Conservation (phyloP, 2,888 invertebrate species). For the Coelinius sp. region DNA sequence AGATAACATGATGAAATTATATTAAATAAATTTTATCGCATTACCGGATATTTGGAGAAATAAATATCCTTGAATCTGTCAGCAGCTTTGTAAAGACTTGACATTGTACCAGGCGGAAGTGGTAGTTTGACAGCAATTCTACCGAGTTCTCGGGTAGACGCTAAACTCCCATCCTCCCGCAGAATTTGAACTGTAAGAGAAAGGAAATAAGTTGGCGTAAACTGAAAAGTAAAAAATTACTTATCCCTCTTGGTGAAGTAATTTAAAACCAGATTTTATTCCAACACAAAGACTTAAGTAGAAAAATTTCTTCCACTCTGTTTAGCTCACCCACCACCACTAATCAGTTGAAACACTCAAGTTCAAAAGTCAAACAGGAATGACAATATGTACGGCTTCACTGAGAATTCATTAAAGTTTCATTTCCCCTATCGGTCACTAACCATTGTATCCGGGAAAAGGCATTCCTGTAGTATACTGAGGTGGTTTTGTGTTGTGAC, state of each 20-base stretch:
- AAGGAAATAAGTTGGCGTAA: conserved; percentile 18
- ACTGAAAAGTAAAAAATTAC: neutral
- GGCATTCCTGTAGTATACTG: conserved; percentile 87
- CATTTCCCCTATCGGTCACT: conserved; percentile 57
- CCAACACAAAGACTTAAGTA: neutral
- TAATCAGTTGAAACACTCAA: neutral
- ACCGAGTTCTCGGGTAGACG: conserved; percentile 82
- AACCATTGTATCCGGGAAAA: conserved; percentile 90
- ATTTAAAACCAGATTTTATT: neutral
- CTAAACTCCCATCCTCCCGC: conserved; percentile 79
- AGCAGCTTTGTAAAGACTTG: conserved; percentile 86
- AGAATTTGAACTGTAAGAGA: conserved; percentile 76
- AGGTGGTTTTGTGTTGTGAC: conserved; percentile 80
- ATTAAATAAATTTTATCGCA: neutral
- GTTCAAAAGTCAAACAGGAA: neutral
- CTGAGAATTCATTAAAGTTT: neutral
- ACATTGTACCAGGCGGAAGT: conserved; percentile 89
- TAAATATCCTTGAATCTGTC: conserved; percentile 86
- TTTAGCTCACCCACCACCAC: neutral
- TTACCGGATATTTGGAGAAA: conserved; percentile 86
- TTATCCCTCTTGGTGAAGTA: neutral
- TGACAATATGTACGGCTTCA: neutral
- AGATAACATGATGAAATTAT: neutral
- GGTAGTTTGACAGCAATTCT: conserved; percentile 88
- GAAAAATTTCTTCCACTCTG: no score